Evolutionary conservation across 2,113 vertebrate genomes (phyloP).

Genomic region (Pelobates fuscus): DNA sequence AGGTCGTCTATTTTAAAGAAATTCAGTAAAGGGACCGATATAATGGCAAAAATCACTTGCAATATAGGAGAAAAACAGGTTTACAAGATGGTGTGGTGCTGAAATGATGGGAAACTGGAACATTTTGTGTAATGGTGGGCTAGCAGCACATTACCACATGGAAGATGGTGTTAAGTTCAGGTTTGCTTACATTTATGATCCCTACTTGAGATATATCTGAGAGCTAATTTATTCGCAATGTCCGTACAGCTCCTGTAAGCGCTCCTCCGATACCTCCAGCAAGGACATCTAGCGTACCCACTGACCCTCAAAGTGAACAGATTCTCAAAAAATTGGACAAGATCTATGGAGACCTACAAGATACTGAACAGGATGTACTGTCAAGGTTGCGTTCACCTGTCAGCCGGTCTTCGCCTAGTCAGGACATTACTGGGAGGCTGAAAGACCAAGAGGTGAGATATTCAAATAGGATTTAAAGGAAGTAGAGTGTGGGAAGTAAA

Average conservation of each 20-base stretch:
- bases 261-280: constrained; percentile 45
- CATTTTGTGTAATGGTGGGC: too few relatives aligned
- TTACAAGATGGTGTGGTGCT: too few relatives aligned
- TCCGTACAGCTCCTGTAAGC: constrained; percentile 49
- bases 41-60: too few relatives aligned
- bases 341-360: constrained; percentile 70
- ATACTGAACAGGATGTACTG: constrained; percentile 72
- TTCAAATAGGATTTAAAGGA: neutral
- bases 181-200: too few relatives aligned
- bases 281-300: constrained; percentile 16
- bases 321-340: constrained; percentile 70
- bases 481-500: too few relatives aligned
- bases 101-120: too few relatives aligned
- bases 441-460: constrained; percentile 80
- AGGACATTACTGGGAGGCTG: constrained; percentile 76
- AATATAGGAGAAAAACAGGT: too few relatives aligned
- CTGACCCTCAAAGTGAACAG: constrained; percentile 67
- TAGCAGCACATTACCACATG: too few relatives aligned
- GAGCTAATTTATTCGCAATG: neutral
- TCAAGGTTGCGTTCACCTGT: constrained; percentile 74
- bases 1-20: too few relatives aligned
- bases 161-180: too few relatives aligned
- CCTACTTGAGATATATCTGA: too few relatives aligned
- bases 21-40: too few relatives aligned
- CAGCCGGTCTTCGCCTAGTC: constrained; percentile 67